phyloP scores from a whole-genome alignment of 2,888 invertebrate genomes.

The Parnassius mnemosyne region DNA sequence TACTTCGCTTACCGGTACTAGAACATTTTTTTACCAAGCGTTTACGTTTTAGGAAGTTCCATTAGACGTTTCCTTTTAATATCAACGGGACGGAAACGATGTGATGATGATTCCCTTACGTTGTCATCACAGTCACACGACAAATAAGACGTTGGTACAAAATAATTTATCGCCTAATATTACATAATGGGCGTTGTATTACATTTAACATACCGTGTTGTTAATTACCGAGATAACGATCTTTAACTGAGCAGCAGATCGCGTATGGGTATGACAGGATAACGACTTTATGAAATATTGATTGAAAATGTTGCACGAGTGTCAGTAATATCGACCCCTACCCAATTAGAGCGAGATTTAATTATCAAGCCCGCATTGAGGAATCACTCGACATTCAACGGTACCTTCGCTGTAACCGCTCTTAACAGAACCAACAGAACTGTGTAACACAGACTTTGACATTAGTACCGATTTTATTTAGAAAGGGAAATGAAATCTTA shows the following conservation, averaged over 20 bases:
- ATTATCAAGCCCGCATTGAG: conserved; percentile 48
- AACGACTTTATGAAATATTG: conserved; percentile 31
- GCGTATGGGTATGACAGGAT: conserved; percentile 29
- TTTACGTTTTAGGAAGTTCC: no score
- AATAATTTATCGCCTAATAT: no score
- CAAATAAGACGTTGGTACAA: no score
- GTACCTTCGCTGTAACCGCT: conserved; percentile 20
- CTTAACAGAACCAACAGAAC: conserved; percentile 17
- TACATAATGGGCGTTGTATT: not conserved
- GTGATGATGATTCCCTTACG: no score
- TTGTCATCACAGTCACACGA: no score
- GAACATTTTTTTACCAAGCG: no score
- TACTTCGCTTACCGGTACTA: no score
- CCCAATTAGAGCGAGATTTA: conserved; percentile 53
- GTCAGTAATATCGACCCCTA: conserved; percentile 36
- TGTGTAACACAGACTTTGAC: not conserved
- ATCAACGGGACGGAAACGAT: no score
- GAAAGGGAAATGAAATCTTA: no score
- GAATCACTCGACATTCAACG: conserved; percentile 29
- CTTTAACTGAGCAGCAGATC: conserved; percentile 19
- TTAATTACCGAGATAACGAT: conserved; percentile 23
- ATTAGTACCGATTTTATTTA: no score
- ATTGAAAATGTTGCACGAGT: conserved; percentile 27
- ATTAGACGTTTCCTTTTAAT: no score
- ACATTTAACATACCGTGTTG: conserved; percentile 16